phyloP scores from a whole-genome alignment of 2,888 invertebrate species.

The Scelioninae gen. 1 region DNA sequence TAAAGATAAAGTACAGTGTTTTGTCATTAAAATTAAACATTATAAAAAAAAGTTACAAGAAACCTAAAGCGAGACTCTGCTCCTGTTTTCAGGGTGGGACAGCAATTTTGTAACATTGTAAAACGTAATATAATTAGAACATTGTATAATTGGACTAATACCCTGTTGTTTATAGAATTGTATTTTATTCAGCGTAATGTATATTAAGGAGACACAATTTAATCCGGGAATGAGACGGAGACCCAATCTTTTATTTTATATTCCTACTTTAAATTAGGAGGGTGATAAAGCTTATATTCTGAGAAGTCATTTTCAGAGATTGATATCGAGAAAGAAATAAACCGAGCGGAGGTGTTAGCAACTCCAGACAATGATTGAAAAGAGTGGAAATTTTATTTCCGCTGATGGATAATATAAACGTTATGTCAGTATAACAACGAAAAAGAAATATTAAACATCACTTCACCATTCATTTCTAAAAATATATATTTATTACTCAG shows the following conservation, averaged over 20 bases:
- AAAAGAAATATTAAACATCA: not conserved
- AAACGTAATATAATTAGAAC: constrained; percentile 41
- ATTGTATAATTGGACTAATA: constrained; percentile 49
- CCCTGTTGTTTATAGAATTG: constrained; percentile 24
- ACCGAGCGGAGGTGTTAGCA: constrained; percentile 55
- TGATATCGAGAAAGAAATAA: constrained; percentile 66
- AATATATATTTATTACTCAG: constrained; percentile 7
- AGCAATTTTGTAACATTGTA: not conserved
- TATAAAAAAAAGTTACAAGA: too few relatives aligned
- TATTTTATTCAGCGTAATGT: constrained; percentile 19
- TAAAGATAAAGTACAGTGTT: too few relatives aligned
- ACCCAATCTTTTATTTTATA: constrained; percentile 65
- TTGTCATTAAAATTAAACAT: too few relatives aligned
- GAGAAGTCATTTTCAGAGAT: constrained; percentile 65
- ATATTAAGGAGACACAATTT: constrained; percentile 52
- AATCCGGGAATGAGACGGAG: constrained; percentile 52
- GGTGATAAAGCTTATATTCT: constrained; percentile 66
- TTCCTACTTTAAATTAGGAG: constrained; percentile 68
- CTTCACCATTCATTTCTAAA: not conserved
- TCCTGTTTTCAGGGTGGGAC: too few relatives aligned
- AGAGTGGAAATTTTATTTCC: constrained; percentile 48
- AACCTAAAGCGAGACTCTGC: too few relatives aligned
- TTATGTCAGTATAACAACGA: constrained; percentile 20
- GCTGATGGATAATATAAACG: constrained; percentile 57
- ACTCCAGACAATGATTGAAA: constrained; percentile 63